Base-by-base conservation (phyloP, 1,140 invertebrate species). In the Zaprionus taronus region DNA sequence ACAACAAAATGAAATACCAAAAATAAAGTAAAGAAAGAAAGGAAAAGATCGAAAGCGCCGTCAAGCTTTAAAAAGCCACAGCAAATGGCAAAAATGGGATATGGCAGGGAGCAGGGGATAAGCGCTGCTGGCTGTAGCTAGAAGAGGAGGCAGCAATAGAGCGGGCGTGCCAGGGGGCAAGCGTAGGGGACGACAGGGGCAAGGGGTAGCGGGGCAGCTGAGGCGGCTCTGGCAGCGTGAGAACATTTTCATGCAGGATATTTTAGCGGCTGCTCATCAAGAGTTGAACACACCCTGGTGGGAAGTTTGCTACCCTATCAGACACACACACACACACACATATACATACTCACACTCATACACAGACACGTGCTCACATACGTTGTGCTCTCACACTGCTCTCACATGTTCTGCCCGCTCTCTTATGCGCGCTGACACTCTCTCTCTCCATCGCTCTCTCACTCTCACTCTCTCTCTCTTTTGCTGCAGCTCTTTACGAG, bases 231-330 rank as follows among this genome's bases (percentile, higher is more conserved):
- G 80, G 85, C 85, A 89, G 85, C 85, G 85, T 89, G 85, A 89
- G 85, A 89, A 89, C 70, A 90, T 89, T 89, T 89, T 90, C 77
- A 89, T 89, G 84, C 85, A 89, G 84, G 85, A 89, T 89, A 89
- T 87, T 87, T 87, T 83, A 89, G 81, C 78, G 73, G 82, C 81
- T 83, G 82, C 83, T 81, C 76, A 73, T 82, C 85, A 77, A 82
- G 85, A 84, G 85, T 90, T 83, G 81, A 90, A 89, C 85, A 89
- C 85, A 89, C 85, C 85, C 85, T 85, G 85, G 79, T 89, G 85
- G 85, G 82, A 91, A 91, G 86, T 91, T 78, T 83, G 67, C 82
- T 90, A 90, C 82, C 82, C 85, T 77, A 85, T 82, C 82, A 69
- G 53, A 41, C 68, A 38, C 61, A 62, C 41, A 72, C 68, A 68